Evolutionary conservation across 64 coral and sea anemone genomes (phyloP), one percentile per base, ranked within the genome.

Genomic region (Porites australiensis): DNA sequence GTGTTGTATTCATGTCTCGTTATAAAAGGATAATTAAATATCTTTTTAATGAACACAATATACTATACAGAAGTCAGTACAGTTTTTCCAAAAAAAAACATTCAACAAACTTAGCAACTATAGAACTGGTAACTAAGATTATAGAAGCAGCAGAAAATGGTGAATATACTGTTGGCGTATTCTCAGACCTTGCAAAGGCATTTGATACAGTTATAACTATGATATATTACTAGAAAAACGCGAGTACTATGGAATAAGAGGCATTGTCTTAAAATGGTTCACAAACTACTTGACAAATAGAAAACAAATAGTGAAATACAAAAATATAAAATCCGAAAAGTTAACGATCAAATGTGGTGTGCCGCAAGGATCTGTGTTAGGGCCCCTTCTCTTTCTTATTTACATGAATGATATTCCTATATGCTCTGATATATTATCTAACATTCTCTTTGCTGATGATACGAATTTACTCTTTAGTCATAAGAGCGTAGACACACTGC

Each of bases 181-280:
- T 72, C 43, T 44, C 13, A 72, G 69, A 72, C 69, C 3, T 72
- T 22, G 19, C 69, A 22, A 72, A 72, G 43, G 69, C 69, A 22
- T 72, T 72, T 72, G 3, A 72, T 72, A 72, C 69, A 22, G 69
- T 72, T n/a, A n/a, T 22, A 72, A 72, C 13, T 13, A 72, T 72
- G 43, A 72, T 5, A 72, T 72, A 5, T 44, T 72, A 22, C 43
- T 72, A 13, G 13, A 72, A 20, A 72, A 72, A 72, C 69, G 4
- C 13, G n/a, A 72, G n/a, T 13, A 22, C 43, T 72, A 72, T 72
- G 13, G 69, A 72, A 72, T 72, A 4, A 20, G 69, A 13, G 69
- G 69, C 6, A 72, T 44, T 22, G 19, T 20, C 43, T 13, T 22
- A 22, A 72, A 72, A 72, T 72, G 69, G 69, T 72, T 72, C 69